Conservation (phyloP, 2,113 vertebrate genomes). For the Albula goreensis region DNA sequence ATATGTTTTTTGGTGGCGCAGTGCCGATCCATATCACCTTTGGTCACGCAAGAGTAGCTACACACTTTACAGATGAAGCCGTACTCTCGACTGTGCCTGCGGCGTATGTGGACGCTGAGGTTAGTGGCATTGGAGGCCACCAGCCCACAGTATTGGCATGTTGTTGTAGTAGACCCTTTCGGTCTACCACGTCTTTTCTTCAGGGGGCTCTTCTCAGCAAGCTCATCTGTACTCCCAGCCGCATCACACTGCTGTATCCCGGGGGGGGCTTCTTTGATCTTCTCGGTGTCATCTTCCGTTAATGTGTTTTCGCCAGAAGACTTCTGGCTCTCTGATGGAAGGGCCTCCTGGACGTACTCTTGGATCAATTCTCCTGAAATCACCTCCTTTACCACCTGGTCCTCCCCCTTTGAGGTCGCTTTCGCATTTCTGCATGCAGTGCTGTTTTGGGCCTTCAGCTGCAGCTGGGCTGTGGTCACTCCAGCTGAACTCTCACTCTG, state of each 20-base stretch:
- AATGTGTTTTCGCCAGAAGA: slow-evolving; percentile 11
- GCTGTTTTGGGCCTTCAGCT: slow-evolving; percentile 81
- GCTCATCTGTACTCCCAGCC: slow-evolving; percentile 38
- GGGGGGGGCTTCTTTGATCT: background rate
- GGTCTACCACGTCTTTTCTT: slow-evolving; percentile 78
- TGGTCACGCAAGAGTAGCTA: slow-evolving; percentile 94
- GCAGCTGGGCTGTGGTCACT: slow-evolving; percentile 65
- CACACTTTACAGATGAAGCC: slow-evolving; percentile 92
- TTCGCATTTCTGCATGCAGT: slow-evolving; percentile 81
- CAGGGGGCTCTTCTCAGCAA: slow-evolving; percentile 44
- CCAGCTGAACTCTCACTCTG: slow-evolving; percentile 46
- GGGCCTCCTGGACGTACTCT: slow-evolving; percentile 83
- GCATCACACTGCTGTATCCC: slow-evolving; percentile 23
- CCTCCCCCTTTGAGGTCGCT: slow-evolving; percentile 82
- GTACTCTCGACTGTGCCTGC: slow-evolving; percentile 94
- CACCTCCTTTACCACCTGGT: slow-evolving; percentile 78
- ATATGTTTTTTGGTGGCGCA: slow-evolving; percentile 94
- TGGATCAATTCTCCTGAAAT: slow-evolving; percentile 75
- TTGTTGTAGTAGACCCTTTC: slow-evolving; percentile 77
- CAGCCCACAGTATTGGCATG: slow-evolving; percentile 87
- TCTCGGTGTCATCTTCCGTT: slow-evolving; percentile 2
- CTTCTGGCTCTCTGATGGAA: slow-evolving; percentile 62
- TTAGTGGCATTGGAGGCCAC: slow-evolving; percentile 92
- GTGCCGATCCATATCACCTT: slow-evolving; percentile 98
- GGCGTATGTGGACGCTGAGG: slow-evolving; percentile 89